Evolutionary conservation across 1,140 invertebrate genomes (phyloP).

Genomic region (Notospermus geniculatus): DNA sequence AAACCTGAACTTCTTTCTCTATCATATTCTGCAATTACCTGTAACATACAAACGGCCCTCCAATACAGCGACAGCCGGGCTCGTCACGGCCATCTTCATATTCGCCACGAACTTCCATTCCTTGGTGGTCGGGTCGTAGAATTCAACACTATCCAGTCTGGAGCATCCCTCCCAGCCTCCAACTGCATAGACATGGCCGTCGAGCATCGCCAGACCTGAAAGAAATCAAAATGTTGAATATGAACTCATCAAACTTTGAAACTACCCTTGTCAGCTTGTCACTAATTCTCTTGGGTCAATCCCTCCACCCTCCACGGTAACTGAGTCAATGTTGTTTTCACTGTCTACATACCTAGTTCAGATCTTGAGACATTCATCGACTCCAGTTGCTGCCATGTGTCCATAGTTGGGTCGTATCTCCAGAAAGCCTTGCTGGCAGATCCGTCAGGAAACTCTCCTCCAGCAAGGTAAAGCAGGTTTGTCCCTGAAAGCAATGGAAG

Average conservation of each 20-base stretch:
- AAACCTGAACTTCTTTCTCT: too few relatives aligned
- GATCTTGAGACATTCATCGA: conserved; percentile 58
- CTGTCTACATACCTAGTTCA: conserved; percentile 55
- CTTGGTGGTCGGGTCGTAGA: conserved; percentile 75
- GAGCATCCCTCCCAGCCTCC: conserved; percentile 78
- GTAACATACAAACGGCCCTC: conserved; percentile 59
- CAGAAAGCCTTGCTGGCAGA: conserved; percentile 58
- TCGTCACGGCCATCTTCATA: conserved; percentile 66
- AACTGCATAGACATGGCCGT: conserved; percentile 70
- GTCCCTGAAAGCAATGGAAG: conserved; percentile 32
- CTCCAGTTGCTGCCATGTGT: conserved; percentile 61
- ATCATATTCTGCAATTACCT: conserved; percentile 38
- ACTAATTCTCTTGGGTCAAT: neutral
- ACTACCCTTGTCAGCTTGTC: neutral
- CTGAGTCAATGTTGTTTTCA: neutral
- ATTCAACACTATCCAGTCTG: conserved; percentile 76
- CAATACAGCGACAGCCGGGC: conserved; percentile 58
- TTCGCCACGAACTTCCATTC: conserved; percentile 75
- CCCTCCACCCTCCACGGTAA: too few relatives aligned
- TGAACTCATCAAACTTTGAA: neutral
- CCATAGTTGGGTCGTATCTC: conserved; percentile 60
- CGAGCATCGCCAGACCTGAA: conserved; percentile 66
- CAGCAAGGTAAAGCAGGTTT: conserved; percentile 59
- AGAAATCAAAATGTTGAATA: too few relatives aligned
- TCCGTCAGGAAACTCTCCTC: conserved; percentile 63